These are phyloP conservation scores for Anniella stebbinsi DNA, from an alignment of 2,797 vertebrate genomes.

Conservation along the genomic window DNA sequence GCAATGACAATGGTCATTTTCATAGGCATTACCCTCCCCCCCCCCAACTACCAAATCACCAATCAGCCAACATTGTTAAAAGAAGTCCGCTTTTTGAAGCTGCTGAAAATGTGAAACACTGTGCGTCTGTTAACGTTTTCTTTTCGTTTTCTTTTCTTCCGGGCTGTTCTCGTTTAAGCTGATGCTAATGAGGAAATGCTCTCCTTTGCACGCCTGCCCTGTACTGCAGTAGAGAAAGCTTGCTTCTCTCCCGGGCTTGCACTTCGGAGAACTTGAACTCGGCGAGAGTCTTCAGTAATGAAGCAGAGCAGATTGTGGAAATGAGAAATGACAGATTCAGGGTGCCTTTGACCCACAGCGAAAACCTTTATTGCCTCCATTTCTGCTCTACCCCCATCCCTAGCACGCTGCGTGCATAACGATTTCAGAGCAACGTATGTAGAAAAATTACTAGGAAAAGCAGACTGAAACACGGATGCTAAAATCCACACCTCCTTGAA, in stretches of 20 bases:
- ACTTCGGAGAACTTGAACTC: neutral
- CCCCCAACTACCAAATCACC: too few relatives aligned
- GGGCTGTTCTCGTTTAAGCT: neutral
- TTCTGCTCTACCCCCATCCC: neutral
- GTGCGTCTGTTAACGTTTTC: neutral
- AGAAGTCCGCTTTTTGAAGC: neutral
- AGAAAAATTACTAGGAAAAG: neutral
- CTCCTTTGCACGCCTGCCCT: neutral
- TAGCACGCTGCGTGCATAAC: neutral
- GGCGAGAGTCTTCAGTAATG: neutral
- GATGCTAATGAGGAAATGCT: neutral
- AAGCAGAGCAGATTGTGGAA: neutral
- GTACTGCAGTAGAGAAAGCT: too few relatives aligned
- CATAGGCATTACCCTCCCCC: neutral
- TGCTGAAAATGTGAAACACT: neutral
- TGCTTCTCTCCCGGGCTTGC: neutral
- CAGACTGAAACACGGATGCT: neutral
- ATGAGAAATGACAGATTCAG: conserved; percentile 23
- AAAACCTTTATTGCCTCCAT: conserved; percentile 11
- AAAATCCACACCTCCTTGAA: neutral
- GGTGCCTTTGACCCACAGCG: conserved; percentile 23
- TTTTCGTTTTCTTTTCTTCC: neutral
- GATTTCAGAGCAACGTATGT: neutral
- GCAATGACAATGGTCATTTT: neutral
- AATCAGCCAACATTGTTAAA: too few relatives aligned